Evolutionary conservation across 2,888 invertebrate species (phyloP).

Genomic region (Cataglyphis cursor): DNA sequence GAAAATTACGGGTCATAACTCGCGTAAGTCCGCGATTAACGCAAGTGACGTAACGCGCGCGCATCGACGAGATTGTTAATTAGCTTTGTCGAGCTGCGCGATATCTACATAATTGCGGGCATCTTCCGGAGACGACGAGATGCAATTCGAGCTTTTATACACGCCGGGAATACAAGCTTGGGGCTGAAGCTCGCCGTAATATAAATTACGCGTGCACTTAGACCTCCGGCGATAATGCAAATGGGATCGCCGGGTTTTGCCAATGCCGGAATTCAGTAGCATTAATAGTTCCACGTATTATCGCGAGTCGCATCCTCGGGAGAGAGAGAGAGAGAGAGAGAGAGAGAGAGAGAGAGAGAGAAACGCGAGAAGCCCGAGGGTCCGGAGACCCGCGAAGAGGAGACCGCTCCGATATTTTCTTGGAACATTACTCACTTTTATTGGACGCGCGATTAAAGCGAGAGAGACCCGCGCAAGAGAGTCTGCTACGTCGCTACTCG

Average conservation of each 20-base stretch:
- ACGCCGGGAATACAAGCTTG: conserved; percentile 37
- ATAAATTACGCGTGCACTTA: conserved; percentile 83
- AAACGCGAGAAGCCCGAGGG: conserved; percentile 5
- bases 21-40: conserved; percentile 32
- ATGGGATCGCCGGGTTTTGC: conserved; percentile 72
- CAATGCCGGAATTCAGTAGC: conserved; percentile 77
- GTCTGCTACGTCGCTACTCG: neutral
- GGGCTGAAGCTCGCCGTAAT: conserved; percentile 25
- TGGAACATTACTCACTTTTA: conserved; percentile 55
- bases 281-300: conserved; percentile 72
- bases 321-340: neutral
- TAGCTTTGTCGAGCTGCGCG: conserved; percentile 55
- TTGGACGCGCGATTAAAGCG: conserved; percentile 52
- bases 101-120: conserved; percentile 68
- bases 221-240: conserved; percentile 82
- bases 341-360: neutral
- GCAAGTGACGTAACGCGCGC: conserved; percentile 20
- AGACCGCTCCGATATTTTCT: conserved; percentile 34
- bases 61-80: conserved; percentile 62
- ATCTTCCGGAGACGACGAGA: conserved; percentile 19
- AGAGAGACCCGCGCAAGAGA: conserved; percentile 17
- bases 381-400: conserved; percentile 16
- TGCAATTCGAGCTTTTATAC: conserved; percentile 42
- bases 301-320: conserved; percentile 60
- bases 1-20: conserved; percentile 50